Evolutionary conservation across 2,797 vertebrate species (phyloP).

Genomic region (Paratrypauchen microcephalus): DNA sequence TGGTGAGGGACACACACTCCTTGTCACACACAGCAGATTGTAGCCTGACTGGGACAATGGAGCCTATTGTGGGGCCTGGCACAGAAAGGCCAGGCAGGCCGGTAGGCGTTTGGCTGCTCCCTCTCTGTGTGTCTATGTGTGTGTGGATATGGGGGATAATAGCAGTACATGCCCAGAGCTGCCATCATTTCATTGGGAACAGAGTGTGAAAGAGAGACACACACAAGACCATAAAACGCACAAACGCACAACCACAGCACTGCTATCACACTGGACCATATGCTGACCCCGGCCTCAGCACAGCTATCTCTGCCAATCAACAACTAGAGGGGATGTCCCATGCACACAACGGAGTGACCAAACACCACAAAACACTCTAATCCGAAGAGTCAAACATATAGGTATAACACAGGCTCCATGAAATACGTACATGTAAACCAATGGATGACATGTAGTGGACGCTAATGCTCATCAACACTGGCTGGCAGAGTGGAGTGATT

Average conservation of each 20-base stretch:
- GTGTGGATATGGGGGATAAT: slow-evolving; percentile 84
- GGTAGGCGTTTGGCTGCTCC: slow-evolving; percentile 78
- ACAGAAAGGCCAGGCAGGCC: slow-evolving; percentile 87
- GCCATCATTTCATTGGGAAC: slow-evolving; percentile 88
- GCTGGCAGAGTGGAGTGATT: slow-evolving; percentile 55
- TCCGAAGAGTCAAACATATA: slow-evolving; percentile 48
- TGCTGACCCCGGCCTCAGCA: slow-evolving; percentile 92
- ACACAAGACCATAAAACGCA: slow-evolving; percentile 70
- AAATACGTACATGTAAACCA: slow-evolving; percentile 42
- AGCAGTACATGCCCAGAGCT: slow-evolving; percentile 88
- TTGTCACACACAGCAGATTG: slow-evolving; percentile 80
- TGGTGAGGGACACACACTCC: slow-evolving; percentile 68
- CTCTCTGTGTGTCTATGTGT: slow-evolving; percentile 31
- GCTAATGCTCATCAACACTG: slow-evolving; percentile 40
- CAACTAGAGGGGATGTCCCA: slow-evolving; percentile 79
- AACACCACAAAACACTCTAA: slow-evolving; percentile 34
- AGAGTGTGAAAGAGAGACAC: slow-evolving; percentile 76
- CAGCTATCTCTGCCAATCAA: slow-evolving; percentile 93
- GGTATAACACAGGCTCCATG: slow-evolving; percentile 37
- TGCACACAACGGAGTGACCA: slow-evolving; percentile 18
- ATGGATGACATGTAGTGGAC: slow-evolving; percentile 45
- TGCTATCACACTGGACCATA: slow-evolving; percentile 95
- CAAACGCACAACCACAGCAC: slow-evolving; percentile 58
- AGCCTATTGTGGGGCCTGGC: slow-evolving; percentile 89
- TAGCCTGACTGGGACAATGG: slow-evolving; percentile 88